phyloP scores from a whole-genome alignment of 2,888 invertebrate genomes.

The Drosophila paracracens region DNA sequence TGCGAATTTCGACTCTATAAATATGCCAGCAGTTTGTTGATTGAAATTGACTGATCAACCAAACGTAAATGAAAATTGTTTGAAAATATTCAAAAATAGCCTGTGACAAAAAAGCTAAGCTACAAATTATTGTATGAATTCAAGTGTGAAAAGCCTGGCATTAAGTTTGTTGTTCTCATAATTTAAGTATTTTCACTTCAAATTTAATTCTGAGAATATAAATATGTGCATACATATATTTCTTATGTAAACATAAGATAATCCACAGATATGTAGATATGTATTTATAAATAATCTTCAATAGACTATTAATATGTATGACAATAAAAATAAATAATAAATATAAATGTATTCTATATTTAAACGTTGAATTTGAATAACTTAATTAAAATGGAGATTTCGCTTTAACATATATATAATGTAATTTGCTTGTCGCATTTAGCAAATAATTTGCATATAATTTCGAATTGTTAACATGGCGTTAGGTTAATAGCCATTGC shows the following conservation, averaged over 20 bases:
- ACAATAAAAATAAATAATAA: not conserved
- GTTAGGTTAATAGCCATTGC: not conserved
- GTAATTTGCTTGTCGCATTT: not conserved
- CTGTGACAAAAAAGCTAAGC: not conserved
- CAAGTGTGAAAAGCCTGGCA: not conserved
- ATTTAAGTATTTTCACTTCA: not conserved
- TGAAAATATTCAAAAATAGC: not conserved
- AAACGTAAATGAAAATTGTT: not conserved
- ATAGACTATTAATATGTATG: not conserved
- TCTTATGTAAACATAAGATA: not conserved
- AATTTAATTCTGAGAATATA: not conserved
- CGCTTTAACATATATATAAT: too few relatives aligned
- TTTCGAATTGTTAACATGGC: not conserved
- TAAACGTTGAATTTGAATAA: not conserved
- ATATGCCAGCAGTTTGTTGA: not conserved
- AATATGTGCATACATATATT: not conserved
- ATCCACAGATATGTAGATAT: not conserved
- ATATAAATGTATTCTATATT: not conserved
- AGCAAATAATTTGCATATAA: not conserved
- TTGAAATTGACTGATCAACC: slow-evolving; percentile 3
- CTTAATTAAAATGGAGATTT: not conserved
- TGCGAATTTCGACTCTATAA: not conserved
- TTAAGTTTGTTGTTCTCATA: not conserved
- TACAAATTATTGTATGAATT: not conserved
- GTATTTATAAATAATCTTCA: not conserved